Conservation (phyloP, 2,113 vertebrate species). For the Tretioscincus oriximinensis region DNA sequence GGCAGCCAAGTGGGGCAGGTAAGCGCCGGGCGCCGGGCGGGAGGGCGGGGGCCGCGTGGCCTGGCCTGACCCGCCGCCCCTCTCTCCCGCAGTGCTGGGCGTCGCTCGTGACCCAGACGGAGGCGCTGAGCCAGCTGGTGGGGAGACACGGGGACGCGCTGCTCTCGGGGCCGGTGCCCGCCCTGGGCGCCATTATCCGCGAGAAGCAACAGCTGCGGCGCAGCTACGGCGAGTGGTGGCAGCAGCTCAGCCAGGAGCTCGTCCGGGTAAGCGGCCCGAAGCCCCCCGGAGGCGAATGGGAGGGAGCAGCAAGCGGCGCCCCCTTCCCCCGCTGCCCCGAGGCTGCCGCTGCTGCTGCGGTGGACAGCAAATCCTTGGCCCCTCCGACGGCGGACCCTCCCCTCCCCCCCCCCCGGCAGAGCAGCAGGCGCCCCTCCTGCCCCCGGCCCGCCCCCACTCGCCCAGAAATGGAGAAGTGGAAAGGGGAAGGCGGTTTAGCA, state of each 20-base stretch:
- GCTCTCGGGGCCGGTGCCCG: constrained; percentile 85
- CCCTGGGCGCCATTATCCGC: constrained; percentile 87
- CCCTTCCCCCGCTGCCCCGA: no score
- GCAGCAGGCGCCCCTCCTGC: no score
- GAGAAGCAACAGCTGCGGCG: constrained; percentile 94
- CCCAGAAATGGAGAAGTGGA: no score
- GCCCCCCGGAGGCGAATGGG: no score
- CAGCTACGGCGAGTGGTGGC: constrained; percentile 87
- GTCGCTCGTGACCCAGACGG: constrained; percentile 83
- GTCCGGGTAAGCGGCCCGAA: constrained; percentile 57
- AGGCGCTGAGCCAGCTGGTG: constrained; percentile 85
- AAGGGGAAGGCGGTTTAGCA: no score
- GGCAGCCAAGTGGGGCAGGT: constrained; percentile 85
- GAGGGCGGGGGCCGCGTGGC: not conserved
- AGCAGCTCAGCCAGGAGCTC: constrained; percentile 86
- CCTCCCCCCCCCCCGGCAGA: no score
- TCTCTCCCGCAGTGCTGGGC: constrained; percentile 81
- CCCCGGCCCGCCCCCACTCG: no score
- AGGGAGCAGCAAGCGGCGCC: no score
- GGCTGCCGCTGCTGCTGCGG: no score
- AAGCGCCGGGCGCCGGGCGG: not conserved
- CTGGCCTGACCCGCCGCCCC: not conserved
- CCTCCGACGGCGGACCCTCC: no score
- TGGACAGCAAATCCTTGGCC: no score
- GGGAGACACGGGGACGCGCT: constrained; percentile 86